phyloP scores from a whole-genome alignment of 2,888 invertebrate genomes.

The Synanthedon formicaeformis region DNA sequence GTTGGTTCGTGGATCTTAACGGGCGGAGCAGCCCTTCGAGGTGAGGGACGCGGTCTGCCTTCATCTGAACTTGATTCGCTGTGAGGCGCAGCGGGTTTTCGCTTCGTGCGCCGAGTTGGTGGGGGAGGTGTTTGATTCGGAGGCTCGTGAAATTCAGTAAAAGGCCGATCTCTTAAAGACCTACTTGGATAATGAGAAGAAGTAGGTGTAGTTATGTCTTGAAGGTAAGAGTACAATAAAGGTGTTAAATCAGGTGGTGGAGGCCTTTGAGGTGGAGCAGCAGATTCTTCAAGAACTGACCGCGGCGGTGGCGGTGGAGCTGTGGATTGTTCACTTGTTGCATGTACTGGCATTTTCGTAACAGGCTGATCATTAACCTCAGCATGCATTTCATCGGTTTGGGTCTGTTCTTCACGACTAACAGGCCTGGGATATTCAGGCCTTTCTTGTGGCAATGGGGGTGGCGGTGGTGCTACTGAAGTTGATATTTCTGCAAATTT shows the following conservation, averaged over 20 bases:
- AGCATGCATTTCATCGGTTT: constrained; percentile 32
- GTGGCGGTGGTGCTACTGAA: constrained; percentile 14
- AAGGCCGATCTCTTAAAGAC: constrained; percentile 37
- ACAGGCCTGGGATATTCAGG: constrained; percentile 27
- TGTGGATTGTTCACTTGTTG: constrained; percentile 8
- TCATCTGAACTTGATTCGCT: constrained; percentile 68
- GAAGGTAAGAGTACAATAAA: constrained; percentile 63
- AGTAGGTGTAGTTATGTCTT: constrained; percentile 64
- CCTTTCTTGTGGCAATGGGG: constrained; percentile 15
- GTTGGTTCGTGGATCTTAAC: constrained; percentile 71
- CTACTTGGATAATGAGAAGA: constrained; percentile 56
- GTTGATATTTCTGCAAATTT: constrained; percentile 64
- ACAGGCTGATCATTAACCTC: constrained; percentile 15
- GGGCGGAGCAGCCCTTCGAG: constrained; percentile 44
- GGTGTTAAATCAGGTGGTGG: constrained; percentile 63
- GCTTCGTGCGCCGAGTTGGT: constrained; percentile 60
- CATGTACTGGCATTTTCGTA: constrained; percentile 8
- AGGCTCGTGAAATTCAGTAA: constrained; percentile 42
- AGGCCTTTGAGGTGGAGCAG: constrained; percentile 49
- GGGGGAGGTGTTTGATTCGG: constrained; percentile 49
- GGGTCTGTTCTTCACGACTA: constrained; percentile 54
- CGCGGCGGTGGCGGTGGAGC: constrained; percentile 19
- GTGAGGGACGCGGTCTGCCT: constrained; percentile 49
- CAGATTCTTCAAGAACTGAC: constrained; percentile 26
- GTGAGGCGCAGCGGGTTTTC: constrained; percentile 43